Conservation (phyloP, 2,797 vertebrate species). For the Myotis planiceps region DNA sequence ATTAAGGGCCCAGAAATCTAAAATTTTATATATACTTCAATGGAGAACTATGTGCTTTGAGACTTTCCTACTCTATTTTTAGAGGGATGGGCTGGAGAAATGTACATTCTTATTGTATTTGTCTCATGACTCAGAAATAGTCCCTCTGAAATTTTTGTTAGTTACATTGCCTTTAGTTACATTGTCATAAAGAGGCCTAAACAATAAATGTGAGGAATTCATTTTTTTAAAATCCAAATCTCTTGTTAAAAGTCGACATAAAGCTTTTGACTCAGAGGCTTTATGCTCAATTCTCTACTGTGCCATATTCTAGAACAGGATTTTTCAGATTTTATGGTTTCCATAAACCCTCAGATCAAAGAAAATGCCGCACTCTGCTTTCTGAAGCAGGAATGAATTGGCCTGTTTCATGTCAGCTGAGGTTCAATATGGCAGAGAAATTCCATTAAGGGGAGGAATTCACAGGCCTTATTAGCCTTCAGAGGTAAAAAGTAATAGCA, state of each 20-base stretch:
- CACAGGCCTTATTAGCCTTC: neutral
- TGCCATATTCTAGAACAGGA: constrained; percentile 5
- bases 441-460: neutral
- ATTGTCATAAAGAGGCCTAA: constrained; percentile 10
- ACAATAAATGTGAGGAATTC: neutral
- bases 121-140: neutral
- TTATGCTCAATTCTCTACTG: neutral
- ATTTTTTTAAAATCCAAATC: neutral
- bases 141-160: neutral
- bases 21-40: neutral
- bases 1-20: neutral
- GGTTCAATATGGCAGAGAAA: neutral
- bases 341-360: constrained; percentile 13
- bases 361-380: neutral
- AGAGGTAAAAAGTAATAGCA: neutral
- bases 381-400: neutral
- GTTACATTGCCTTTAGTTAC: neutral
- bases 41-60: neutral
- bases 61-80: neutral
- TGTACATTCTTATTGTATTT: neutral
- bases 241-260: constrained; percentile 1
- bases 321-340: constrained; percentile 37
- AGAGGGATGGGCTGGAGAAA: neutral
- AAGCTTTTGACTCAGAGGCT: neutral
- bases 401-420: neutral